Evolutionary conservation across 2,113 vertebrate genomes (phyloP).

Genomic region (Phalacrocorax brasilianus): DNA sequence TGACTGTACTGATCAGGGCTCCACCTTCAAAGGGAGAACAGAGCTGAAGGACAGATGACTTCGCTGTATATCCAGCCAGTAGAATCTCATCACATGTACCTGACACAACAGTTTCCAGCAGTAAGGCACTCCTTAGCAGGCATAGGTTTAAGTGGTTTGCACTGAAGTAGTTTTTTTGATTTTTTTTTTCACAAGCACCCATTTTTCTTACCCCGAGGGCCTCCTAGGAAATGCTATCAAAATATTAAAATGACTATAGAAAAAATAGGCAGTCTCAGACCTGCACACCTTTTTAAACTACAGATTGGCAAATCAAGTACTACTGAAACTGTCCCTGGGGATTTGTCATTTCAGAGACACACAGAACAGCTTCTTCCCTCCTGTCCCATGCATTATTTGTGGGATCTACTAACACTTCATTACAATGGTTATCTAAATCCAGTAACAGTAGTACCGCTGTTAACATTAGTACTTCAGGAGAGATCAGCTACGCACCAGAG

Average conservation of each 20-base stretch:
- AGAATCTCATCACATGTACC: not conserved
- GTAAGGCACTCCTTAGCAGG: not conserved
- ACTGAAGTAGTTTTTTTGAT: not conserved
- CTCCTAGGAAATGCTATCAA: not conserved
- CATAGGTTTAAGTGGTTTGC: not conserved
- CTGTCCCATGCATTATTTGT: not conserved
- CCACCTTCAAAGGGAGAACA: not conserved
- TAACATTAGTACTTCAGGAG: not conserved
- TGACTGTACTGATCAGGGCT: not conserved
- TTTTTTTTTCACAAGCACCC: rapidly evolving
- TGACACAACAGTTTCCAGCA: not conserved
- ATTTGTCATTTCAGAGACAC: not conserved
- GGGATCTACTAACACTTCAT: not conserved
- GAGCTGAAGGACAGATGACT: not conserved
- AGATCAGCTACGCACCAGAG: not conserved
- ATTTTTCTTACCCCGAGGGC: not conserved
- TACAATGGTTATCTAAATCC: not conserved
- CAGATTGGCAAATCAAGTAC: not conserved
- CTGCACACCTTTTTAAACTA: not conserved
- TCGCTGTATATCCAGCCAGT: not conserved
- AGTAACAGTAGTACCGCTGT: not conserved
- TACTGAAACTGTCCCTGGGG: not conserved
- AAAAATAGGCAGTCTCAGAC: not conserved
- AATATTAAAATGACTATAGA: not conserved
- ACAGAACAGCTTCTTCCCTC: not conserved